Evolutionary conservation across 2,113 vertebrate genomes (phyloP), one percentile per base, ranked within the genome.

Genomic region (Prietella phreatophila): DNA sequence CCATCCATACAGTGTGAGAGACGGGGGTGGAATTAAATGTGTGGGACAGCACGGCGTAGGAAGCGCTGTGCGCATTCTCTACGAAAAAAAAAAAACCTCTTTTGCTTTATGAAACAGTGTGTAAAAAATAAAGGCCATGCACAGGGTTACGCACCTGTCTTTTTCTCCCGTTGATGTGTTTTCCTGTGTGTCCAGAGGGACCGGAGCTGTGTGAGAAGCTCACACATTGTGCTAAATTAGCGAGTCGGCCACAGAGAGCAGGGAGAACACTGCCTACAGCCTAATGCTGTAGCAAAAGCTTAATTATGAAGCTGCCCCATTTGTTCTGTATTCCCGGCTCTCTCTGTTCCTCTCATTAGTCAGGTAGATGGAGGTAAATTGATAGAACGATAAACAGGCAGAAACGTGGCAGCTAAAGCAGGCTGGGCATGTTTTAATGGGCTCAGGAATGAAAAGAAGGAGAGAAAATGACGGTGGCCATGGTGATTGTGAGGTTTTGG

Each of bases 341-440:
- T 27, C 47, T 30, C 20, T 60, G 56, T 87, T 87, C 85, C 82
- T 82, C 86, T 87, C 88, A 87, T 91, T 91, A 91, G 86, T 63
- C 85, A 89, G 83, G 86, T 87, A 83, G 88, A 89, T 89, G 85
- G 80, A 89, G 90, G 78, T 87, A 91, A 87, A 91, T 87, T 87
- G 86, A 89, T 85, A 58, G 69, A 89, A 87, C 79, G 39, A 85
- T 89, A 89, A 89, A 87, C 90, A 89, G 83, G 63, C 78, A 87
- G 78, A 85, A 86, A 85, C 27, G 84, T 91, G 90, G 83, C 83
- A 87, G 80, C 42, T 65, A 87, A 91, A 71, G 55, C 75, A 63
- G 76, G 67, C 69, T 42, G 42, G 82, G 47, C 73, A 60, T 36
- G 65, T 69, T 89, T 89, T 85, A 87, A 87, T 89, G 88, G 67